Conservation (phyloP, 2,888 invertebrate species). For the Pycnomerus fuliginosus region DNA sequence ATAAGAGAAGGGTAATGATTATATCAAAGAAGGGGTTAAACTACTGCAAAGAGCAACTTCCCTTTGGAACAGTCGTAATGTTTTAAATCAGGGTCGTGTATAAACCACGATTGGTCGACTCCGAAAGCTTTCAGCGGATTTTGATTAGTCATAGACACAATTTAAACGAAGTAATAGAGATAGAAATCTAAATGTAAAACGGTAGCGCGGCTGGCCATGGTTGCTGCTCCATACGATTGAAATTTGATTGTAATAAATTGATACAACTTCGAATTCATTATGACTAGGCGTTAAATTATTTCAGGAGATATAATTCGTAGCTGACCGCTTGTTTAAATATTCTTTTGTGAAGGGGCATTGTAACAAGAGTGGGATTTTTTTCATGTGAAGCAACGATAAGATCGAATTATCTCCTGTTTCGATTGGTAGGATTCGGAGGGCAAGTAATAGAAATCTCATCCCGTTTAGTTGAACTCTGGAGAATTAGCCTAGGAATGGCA, state of each 20-base stretch:
- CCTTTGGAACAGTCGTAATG: constrained; percentile 21
- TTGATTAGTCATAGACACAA: constrained; percentile 56
- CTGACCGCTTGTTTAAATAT: too few relatives aligned
- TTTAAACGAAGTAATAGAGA: constrained; percentile 54
- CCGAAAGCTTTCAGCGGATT: constrained; percentile 49
- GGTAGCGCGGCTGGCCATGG: constrained; percentile 48
- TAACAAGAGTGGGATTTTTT: neutral
- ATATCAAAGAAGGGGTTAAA: constrained; percentile 54
- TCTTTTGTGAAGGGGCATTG: constrained; percentile 1
- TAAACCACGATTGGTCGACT: constrained; percentile 34
- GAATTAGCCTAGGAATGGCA: constrained; percentile 47
- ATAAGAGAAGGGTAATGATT: constrained; percentile 53
- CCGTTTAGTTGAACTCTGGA: too few relatives aligned
- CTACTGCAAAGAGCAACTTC: constrained; percentile 39
- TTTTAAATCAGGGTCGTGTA: constrained; percentile 4
- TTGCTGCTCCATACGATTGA: constrained; percentile 49
- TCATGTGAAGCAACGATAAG: too few relatives aligned
- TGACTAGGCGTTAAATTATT: constrained; percentile 48
- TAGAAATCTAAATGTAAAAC: constrained; percentile 54
- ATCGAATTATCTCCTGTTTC: too few relatives aligned
- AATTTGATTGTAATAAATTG: constrained; percentile 54
- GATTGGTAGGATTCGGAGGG: too few relatives aligned
- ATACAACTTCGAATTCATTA: constrained; percentile 47
- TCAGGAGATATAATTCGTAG: constrained; percentile 32
- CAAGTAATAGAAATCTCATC: too few relatives aligned